phyloP scores from a whole-genome alignment of 1,140 invertebrate genomes.

The Drosophila novamexicana region DNA sequence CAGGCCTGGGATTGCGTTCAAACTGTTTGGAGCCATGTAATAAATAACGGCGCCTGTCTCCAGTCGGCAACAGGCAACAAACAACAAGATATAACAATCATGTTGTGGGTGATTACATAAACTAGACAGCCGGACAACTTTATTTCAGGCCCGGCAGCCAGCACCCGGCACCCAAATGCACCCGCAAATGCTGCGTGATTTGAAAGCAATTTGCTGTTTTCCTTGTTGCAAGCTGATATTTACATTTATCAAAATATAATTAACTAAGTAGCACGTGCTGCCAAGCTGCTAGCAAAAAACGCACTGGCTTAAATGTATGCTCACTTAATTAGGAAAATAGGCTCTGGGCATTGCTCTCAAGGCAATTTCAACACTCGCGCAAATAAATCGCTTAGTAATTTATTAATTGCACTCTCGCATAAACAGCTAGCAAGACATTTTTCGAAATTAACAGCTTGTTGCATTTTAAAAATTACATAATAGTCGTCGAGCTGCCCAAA shows the following conservation, averaged over 20 bases:
- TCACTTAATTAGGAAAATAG: conserved; percentile 4
- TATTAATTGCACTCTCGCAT: conserved; percentile 69
- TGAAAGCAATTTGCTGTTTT: conserved; percentile 73
- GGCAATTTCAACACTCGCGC: conserved; percentile 37
- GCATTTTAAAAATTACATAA: conserved; percentile 58
- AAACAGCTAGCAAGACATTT: conserved; percentile 52
- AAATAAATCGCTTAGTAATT: conserved; percentile 66
- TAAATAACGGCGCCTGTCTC: conserved; percentile 46
- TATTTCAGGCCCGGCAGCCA: conserved; percentile 46
- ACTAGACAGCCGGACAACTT: conserved; percentile 68
- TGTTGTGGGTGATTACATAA: conserved; percentile 81
- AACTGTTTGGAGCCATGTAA: conserved; percentile 17
- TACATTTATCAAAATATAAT: conserved; percentile 14
- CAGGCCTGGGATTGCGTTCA: conserved; percentile 26
- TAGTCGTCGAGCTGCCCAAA: conserved; percentile 34
- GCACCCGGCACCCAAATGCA: conserved; percentile 3
- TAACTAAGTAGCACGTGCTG: conserved; percentile 22
- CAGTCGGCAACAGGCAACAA: conserved; percentile 12
- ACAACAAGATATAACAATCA: conserved; percentile 62
- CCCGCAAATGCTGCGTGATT: conserved; percentile 49
- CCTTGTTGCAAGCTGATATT: conserved; percentile 14
- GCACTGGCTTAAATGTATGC: not conserved
- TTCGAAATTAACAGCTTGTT: conserved; percentile 50
- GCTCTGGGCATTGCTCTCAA: not conserved
- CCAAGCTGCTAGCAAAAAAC: not conserved